phyloP scores from a whole-genome alignment of 2,888 invertebrate genomes.

The Palloptera scutellata region DNA sequence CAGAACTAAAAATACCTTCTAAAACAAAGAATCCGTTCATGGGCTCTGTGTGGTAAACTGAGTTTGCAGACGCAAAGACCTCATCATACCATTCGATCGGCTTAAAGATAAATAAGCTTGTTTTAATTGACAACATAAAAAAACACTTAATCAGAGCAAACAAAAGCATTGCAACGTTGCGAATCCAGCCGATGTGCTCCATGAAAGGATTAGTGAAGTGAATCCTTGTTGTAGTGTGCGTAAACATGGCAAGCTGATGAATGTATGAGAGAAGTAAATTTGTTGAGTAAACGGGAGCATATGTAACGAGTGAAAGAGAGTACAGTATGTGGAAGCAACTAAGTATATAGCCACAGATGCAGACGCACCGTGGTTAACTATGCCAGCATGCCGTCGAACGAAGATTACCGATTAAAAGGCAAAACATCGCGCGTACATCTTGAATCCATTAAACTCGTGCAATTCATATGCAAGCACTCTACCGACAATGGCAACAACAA shows the following conservation, averaged over 20 bases:
- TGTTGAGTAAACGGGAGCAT: not conserved
- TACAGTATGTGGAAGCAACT: not conserved
- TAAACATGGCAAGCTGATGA: slow-evolving; percentile 11
- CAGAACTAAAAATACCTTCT: no score
- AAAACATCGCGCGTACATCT: slow-evolving; percentile 22
- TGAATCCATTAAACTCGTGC: slow-evolving; percentile 25
- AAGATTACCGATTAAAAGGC: slow-evolving; percentile 20
- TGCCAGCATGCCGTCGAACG: slow-evolving; percentile 9
- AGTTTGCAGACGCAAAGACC: no score
- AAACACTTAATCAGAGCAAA: no score
- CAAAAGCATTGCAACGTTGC: no score
- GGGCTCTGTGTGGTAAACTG: no score
- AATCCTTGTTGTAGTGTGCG: slow-evolving; percentile 15
- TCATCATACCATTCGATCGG: no score
- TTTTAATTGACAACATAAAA: no score
- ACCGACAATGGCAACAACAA: slow-evolving; percentile 9
- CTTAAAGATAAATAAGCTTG: no score
- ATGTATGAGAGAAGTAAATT: not conserved
- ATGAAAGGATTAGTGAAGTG: slow-evolving; percentile 12
- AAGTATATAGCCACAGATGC: not conserved
- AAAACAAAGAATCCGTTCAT: no score
- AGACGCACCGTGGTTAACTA: not conserved
- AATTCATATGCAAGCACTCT: slow-evolving; percentile 9
- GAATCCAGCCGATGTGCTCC: slow-evolving; percentile 4
- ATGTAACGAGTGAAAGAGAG: not conserved